These are phyloP conservation scores for Thunnus albacares DNA, from an alignment of 2,797 vertebrate genomes.

Conservation along the genomic window DNA sequence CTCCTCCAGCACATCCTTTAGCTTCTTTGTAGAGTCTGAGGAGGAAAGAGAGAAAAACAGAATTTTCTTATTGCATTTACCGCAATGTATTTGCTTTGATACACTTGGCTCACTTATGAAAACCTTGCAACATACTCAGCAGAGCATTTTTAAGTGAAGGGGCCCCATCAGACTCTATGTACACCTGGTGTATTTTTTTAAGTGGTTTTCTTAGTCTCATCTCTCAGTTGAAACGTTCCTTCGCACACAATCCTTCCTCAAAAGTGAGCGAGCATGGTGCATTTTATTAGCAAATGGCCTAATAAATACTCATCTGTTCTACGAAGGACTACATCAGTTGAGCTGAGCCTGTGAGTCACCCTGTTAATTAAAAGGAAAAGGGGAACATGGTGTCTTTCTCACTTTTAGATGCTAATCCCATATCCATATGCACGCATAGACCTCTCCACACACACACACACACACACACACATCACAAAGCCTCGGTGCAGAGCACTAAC, in stretches of 20 bases:
- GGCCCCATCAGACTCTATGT: too few relatives aligned
- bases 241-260: background rate
- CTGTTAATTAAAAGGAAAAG: constrained; percentile 10
- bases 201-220: background rate
- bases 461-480: constrained; percentile 7
- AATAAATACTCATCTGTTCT: constrained; percentile 41
- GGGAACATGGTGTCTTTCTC: constrained; percentile 54
- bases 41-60: constrained; percentile 13
- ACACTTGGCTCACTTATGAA: background rate
- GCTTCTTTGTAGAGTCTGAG: constrained; percentile 93
- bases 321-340: constrained; percentile 39
- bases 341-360: constrained; percentile 50
- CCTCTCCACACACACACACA: constrained; percentile 10
- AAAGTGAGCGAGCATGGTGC: constrained; percentile 20
- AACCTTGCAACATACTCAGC: background rate
- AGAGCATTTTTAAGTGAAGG: background rate
- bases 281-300: constrained; percentile 33
- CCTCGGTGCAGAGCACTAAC: constrained; percentile 8
- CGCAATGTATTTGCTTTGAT: background rate
- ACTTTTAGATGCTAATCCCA: constrained; percentile 52
- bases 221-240: constrained; percentile 3
- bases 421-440: background rate
- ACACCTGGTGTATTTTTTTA: background rate
- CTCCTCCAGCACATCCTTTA: constrained; percentile 94
- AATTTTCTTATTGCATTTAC: background rate